Evolutionary conservation across 1,140 invertebrate genomes (phyloP), one percentile per base, ranked within the genome.

Genomic region (Manduca sexta): DNA sequence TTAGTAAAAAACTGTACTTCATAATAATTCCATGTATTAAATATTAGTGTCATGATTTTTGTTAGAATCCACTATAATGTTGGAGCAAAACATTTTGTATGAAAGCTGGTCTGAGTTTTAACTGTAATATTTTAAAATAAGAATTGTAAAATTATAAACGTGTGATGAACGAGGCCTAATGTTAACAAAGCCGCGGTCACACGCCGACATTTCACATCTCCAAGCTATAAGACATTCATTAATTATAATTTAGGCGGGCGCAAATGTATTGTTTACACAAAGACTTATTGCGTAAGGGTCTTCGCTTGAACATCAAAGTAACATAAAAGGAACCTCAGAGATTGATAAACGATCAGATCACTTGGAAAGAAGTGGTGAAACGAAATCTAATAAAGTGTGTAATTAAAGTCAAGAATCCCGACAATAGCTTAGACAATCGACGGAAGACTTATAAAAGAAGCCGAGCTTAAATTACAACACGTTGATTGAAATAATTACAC

Each of bases 401-500:
- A 56, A 57, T 52, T 57, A 52, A 51, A 49, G 37, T 40, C 42
- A 38, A 46, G 46, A 57, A 52, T 46, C 42, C 44, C 41, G 42
- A 41, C 48, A 50, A 49, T 46, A 35, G 39, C 47, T 44, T 52
- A 49, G 42, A 42, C 49, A 45, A 46, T 57, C 45, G 49, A 45
- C 30, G 16, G 54, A 56, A 56, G 54, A 44, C 54, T 45, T 44
- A 56, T 31, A 47, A 56, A 45, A 35, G 51, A 45, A 26, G 38
- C 40, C 17, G 40, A 45, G 47, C 45, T 48, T 42, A 34, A 26
- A 39, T 53, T 53, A 48, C 45, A 39, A 38, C 37, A 34, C 45
- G 39, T 48, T 37, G 51, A 30, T 44, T 38, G 31, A 49, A 49
- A 45, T 49, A 49, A 55, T 41, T 45, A 37, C 13, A 13, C 2